Percentiles rank a stretch among this genome's conserved stretches.
Conservation (phyloP, 2,113 vertebrate genomes). For the Cynopterus brachyotis region DNA sequence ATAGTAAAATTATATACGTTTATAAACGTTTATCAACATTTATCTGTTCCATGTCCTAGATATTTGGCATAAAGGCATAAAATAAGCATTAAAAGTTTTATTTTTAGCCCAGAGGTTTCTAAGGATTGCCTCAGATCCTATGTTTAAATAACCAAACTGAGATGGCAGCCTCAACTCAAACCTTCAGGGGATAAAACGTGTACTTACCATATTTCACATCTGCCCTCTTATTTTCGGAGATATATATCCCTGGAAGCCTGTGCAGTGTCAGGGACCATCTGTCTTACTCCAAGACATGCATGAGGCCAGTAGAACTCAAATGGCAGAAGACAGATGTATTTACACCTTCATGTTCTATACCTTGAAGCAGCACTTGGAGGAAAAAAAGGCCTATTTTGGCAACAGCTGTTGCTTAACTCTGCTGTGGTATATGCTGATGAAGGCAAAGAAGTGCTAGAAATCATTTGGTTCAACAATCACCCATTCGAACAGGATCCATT, state of each 20-base stretch:
- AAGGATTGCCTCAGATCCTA: constrained; percentile 74
- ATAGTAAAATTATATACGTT: constrained; percentile 38
- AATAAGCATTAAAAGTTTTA: constrained; percentile 75
- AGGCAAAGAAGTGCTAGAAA: not conserved
- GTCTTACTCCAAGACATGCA: constrained; percentile 79
- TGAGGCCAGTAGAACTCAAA: constrained; percentile 82
- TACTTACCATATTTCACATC: constrained; percentile 87
- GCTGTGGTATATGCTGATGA: constrained; percentile 51
- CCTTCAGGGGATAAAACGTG: constrained; percentile 84
- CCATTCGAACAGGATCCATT: not conserved
- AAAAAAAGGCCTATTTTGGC: constrained; percentile 81
- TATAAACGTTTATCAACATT: no score
- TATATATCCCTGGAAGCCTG: constrained; percentile 78
- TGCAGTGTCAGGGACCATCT: constrained; percentile 86
- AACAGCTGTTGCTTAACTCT: constrained; percentile 89
- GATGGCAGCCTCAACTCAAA: constrained; percentile 82
- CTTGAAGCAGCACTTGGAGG: constrained; percentile 87
- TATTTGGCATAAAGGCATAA: constrained; percentile 74
- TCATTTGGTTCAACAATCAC: not conserved
- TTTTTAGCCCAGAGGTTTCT: constrained; percentile 77
- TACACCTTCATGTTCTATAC: constrained; percentile 93
- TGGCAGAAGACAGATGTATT: constrained; percentile 91
- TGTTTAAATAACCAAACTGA: constrained; percentile 83
- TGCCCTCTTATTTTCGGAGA: constrained; percentile 85
- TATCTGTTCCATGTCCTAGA: constrained; percentile 74